These are phyloP conservation scores for Furcula furcula DNA, from an alignment of 2,888 invertebrate genomes.

Conservation along the genomic window DNA sequence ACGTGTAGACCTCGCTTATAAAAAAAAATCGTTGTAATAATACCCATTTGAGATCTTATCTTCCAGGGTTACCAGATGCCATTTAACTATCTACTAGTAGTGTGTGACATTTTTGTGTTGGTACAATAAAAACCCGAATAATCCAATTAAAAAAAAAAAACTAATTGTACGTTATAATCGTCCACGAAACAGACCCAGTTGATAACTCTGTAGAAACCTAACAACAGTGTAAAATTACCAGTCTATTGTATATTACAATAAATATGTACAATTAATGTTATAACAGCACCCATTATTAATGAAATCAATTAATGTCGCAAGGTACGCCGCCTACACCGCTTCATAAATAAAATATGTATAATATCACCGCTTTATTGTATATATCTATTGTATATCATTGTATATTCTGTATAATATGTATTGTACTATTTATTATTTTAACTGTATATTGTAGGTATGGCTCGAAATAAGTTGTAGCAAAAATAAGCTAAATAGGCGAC, in stretches of 20 bases:
- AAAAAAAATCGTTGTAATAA: no score
- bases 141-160: no score
- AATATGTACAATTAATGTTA: conserved; percentile 78
- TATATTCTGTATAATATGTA: conserved; percentile 64
- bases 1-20: no score
- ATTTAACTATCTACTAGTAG: no score
- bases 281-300: conserved; percentile 77
- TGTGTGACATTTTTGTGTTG: no score
- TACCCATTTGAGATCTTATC: no score
- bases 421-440: conserved; percentile 57
- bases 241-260: conserved; percentile 81
- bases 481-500: conserved; percentile 70
- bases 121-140: no score
- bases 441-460: conserved; percentile 53
- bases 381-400: conserved; percentile 62
- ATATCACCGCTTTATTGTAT: conserved; percentile 65
- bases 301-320: conserved; percentile 55
- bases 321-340: conserved; percentile 61
- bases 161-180: conserved; percentile 18
- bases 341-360: conserved; percentile 58
- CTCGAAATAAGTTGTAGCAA: conserved; percentile 74
- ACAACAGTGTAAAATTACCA: conserved; percentile 79
- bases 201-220: conserved; percentile 79
- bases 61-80: no score
- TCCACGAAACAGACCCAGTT: conserved; percentile 48